Evolutionary conservation across 2,888 invertebrate genomes (phyloP), one percentile per base, ranked within the genome.

Genomic region (Scrobipalpa costella): DNA sequence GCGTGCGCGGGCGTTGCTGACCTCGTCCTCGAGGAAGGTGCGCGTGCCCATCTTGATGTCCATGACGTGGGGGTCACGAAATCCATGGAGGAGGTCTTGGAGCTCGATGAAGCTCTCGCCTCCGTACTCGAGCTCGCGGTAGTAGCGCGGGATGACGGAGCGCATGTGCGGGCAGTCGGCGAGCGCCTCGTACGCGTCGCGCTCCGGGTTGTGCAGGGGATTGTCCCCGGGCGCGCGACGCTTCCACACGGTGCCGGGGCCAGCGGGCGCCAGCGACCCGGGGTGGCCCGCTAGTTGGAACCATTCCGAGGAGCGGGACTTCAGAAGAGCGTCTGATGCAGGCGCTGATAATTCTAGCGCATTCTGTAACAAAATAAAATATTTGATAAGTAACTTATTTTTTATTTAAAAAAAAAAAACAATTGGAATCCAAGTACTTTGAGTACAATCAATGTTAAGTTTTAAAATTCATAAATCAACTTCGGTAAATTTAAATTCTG

Each of bases 31-130:
- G 47, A 98, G 93, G 86, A 99, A 99, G 19, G 99, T 99, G 76
- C 98, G 94, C 1, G 96, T 96, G 52, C 99, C 99, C 94, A 99
- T 96, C 92, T 99, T 99, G 67, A 99, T 96, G 85, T 99, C 99
- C 95, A 99, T 98, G 0, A 99, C 98, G 78, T 96, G 95, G 0
- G 98, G 98, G 86, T 98, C 96, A 77, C 92, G 87, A 87, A 98
- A 99, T 64, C 97, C 96, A 75, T 97, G 95, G 27, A 98, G 90
- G 19, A 99, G 92, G 85, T 99, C 98, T 89, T 99, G 98, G 68
- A 99, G 94, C 86, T 99, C 98, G 77, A 99, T 98, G 87, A 98
- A 99, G 70, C 94, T 93, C 76, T 96, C 95, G 44, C 95, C 95
- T 65, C 93, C 93, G 81, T 96, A 95, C 71, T 95, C 95, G 55